Base-by-base conservation (phyloP, 2,888 invertebrate species). In the Bugulina stolonifera region DNA sequence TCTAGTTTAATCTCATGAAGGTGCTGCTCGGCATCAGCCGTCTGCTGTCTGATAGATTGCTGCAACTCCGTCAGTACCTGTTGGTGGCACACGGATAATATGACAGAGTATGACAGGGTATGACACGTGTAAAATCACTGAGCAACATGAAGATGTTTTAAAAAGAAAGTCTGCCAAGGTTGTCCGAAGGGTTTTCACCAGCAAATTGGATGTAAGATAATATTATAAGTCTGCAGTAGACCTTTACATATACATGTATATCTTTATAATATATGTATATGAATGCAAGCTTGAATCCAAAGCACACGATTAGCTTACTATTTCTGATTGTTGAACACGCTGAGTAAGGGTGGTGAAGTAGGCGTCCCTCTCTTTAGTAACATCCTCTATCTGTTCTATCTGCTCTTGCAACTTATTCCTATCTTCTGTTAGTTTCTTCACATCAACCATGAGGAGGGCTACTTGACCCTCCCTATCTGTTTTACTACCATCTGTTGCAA, bases 1-100 rank as follows among this genome's bases (percentile, higher is more conserved):
- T 81, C 80, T 43, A 76, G 71, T 71, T 78, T 78, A 10, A 78
- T 77, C 54, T 79, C 78, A 73, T 80, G 79, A 58, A 71, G 69
- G 34, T 73, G 54, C 22, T 69, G 71, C 34, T 69, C 73, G 35
- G 69, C 69, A 34, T 32, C 71, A 29, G 35, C 73, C 43, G 70
- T 69, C 32, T 74, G 73, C 73, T 73, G 27, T n/a, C 27, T 64
- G 27, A 64, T 64, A n/a, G 64, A 27, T 10, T 14, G 14, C 32
- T 64, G 64, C 5, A 64, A 27, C n/a, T 64, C 64, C n/a, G 64
- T 64, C 10, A 64, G 64, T 5, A 64, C 64, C 64, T 64, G 32
- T n/a, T 5, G n/a, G 18, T 43, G 43, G 18, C 43, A 43, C n/a
- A n/a, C n/a, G n/a, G n/a, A n/a, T n/a, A n/a, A n/a, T n/a, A n/a